Evolutionary conservation across 2,888 invertebrate genomes (phyloP).

Genomic region (Epinotia demarniana): DNA sequence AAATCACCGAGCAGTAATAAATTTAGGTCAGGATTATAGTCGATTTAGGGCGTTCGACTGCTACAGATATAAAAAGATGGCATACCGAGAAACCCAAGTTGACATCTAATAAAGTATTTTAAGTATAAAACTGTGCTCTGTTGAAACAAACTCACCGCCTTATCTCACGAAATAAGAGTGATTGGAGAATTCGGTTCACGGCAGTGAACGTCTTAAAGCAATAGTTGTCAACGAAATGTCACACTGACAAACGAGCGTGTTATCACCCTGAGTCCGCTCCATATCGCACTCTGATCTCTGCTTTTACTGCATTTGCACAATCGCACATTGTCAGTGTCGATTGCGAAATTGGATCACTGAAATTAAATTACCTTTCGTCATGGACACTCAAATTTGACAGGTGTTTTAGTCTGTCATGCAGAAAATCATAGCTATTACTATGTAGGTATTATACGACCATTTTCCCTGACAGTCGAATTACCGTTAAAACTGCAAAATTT

Average conservation of each 20-base stretch:
- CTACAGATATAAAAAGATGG: no score
- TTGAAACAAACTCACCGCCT: no score
- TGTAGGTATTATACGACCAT: conserved; percentile 28
- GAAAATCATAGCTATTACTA: conserved; percentile 50
- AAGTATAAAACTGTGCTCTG: no score
- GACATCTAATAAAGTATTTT: neutral
- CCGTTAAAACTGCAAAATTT: conserved; percentile 41
- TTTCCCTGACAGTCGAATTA: conserved; percentile 43
- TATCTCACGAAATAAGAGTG: no score
- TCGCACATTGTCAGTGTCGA: conserved; percentile 72
- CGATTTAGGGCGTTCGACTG: no score
- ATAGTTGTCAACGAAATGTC: conserved; percentile 57
- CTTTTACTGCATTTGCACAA: conserved; percentile 76
- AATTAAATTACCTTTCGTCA: conserved; percentile 81
- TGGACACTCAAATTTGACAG: conserved; percentile 65
- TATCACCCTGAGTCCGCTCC: conserved; percentile 42
- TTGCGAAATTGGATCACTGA: conserved; percentile 76
- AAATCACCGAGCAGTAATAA: no score
- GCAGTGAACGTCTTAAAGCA: conserved; percentile 40
- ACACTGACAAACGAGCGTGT: conserved; percentile 52
- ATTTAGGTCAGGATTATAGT: no score
- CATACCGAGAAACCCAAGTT: neutral
- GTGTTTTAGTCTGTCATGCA: conserved; percentile 53
- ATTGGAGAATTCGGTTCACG: no score
- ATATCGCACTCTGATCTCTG: conserved; percentile 53